Evolutionary conservation across 2,797 vertebrate genomes (phyloP).

Genomic region (Pangasius larnaudii): DNA sequence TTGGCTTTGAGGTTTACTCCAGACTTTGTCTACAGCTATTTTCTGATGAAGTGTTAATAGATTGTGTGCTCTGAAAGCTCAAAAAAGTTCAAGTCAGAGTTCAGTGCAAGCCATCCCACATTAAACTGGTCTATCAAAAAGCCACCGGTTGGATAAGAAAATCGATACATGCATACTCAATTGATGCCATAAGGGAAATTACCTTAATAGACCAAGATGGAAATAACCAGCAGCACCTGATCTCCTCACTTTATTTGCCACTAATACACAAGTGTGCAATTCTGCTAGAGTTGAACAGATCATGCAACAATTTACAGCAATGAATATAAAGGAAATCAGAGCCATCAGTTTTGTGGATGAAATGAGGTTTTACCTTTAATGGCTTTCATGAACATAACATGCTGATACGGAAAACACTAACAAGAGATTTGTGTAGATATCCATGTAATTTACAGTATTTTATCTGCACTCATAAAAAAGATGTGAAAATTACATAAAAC

Average conservation of each 20-base stretch:
- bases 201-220: constrained; percentile 20
- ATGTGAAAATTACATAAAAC: neutral
- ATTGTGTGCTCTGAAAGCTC: neutral
- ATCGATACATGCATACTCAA: constrained; percentile 6
- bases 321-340: neutral
- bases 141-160: neutral
- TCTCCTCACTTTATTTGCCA: constrained; percentile 10
- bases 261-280: constrained; percentile 11
- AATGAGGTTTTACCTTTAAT: neutral
- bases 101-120: neutral
- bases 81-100: neutral
- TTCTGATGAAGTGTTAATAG: neutral
- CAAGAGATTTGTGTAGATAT: neutral
- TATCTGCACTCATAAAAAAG: neutral
- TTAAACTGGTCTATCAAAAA: constrained; percentile 17
- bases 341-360: neutral
- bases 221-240: constrained; percentile 21
- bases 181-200: constrained; percentile 23
- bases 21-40: neutral
- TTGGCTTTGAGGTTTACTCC: neutral
- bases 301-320: neutral
- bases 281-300: neutral
- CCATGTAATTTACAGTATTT: neutral
- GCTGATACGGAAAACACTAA: neutral
- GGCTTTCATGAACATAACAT: neutral